Base-by-base conservation (phyloP, 2,113 vertebrate genomes). In the Clarias macrocephalus region DNA sequence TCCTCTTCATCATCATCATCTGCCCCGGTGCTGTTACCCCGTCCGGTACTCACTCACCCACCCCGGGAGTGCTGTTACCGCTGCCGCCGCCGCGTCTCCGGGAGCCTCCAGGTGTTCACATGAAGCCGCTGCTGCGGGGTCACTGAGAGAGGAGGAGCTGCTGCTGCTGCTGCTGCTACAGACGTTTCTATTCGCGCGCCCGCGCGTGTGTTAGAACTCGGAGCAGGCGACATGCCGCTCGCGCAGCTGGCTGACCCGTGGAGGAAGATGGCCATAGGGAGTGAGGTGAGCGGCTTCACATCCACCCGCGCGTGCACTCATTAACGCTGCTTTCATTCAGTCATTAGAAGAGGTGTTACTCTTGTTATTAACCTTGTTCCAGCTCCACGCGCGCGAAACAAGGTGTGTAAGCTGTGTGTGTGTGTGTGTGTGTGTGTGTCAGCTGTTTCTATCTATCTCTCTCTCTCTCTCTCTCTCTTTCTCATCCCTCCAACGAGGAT, bases 171-270 rank as follows among this genome's bases (percentile, higher is more conserved):
- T 48, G 48, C 48, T 8, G 6, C 7, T 48, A 48, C 48, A 48
- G 48, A 8, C 48, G 7, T 8, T 48, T 48, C 48, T 48, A 0
- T 48, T 8, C 48, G n/a, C 21, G 12, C 18, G 62, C 9, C 8
- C 25, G 62, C 25, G 62, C 23, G 62, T 59, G 54, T 56, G 76
- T 19, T 15, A 11, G 86, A 48, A 33, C 72, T 68, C 13, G 81
- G 85, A 89, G 21, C 63, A 85, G 48, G 87, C 88, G 95, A 96
- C 95, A 99, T 98, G 97, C 97, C 97, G 88, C 96, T 99, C 94
- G 97, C 97, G 91, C 97, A 98, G 95, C 92, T 99, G 95, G 97
- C 95, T 65, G 97, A 98, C 92, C 97, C 97, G 88, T 99, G 97
- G 97, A 96, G 96, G 94, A 99, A 98, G 95, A 96, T 98, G 97